Evolutionary conservation across 2,113 vertebrate species (phyloP).

Genomic region (Recurvirostra avosetta): DNA sequence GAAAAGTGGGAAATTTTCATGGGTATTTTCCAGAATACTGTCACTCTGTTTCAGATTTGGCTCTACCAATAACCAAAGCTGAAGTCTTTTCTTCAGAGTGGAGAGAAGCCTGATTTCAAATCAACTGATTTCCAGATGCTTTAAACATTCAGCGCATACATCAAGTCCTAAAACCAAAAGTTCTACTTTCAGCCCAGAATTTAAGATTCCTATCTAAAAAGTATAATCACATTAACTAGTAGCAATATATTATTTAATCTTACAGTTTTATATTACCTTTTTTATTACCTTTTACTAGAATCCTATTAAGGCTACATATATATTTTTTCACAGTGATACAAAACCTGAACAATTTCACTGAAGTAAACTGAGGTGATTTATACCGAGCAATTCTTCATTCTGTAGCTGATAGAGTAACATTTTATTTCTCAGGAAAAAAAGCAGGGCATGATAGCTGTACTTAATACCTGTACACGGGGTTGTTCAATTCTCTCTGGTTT

Average conservation of each 20-base stretch:
- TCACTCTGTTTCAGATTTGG: not conserved
- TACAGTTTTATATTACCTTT: not conserved
- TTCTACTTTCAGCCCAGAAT: not conserved
- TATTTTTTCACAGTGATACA: not conserved
- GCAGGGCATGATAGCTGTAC: not conserved
- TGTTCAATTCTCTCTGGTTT: not conserved
- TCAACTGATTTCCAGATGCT: not conserved
- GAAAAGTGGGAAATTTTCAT: not conserved
- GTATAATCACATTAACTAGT: not conserved
- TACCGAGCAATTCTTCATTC: not conserved
- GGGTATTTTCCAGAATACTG: not conserved
- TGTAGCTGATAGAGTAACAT: not conserved
- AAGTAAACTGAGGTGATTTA: not conserved
- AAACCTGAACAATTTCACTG: not conserved
- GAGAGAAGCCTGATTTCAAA: not conserved
- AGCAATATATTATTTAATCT: not conserved
- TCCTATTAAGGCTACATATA: not conserved
- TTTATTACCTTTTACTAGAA: not conserved
- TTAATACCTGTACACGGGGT: not conserved
- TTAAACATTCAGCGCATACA: not conserved
- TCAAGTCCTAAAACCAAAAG: not conserved
- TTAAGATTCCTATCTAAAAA: not conserved
- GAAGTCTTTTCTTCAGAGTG: not conserved
- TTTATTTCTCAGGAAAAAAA: not conserved
- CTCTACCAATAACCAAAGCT: not conserved